phyloP scores from a whole-genome alignment of 2,113 vertebrate species.

The Rhinichthys klamathensis region DNA sequence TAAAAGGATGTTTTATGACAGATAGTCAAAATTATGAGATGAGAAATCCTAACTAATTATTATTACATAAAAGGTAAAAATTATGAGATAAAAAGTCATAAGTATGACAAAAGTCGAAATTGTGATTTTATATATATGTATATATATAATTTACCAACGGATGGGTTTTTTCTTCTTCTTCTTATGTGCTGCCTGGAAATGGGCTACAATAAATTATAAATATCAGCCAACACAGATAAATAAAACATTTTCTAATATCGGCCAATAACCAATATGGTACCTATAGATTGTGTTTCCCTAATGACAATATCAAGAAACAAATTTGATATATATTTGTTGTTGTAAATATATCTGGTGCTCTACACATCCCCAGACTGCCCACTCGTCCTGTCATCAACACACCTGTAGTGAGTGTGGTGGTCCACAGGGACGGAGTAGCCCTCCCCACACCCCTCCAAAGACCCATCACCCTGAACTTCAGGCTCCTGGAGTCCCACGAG shows the following conservation, averaged over 20 bases:
- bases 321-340: too few species aligned
- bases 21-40: background rate
- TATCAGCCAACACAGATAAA: background rate
- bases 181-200: too few species aligned
- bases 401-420: conserved; percentile 79
- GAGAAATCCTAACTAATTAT: background rate
- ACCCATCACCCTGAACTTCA: conserved; percentile 79
- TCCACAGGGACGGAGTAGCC: conserved; percentile 73
- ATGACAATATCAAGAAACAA: background rate
- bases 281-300: background rate
- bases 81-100: background rate
- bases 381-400: conserved; percentile 86
- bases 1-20: background rate
- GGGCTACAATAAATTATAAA: background rate
- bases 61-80: background rate
- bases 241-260: background rate
- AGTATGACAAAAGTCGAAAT: background rate
- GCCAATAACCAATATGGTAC: background rate
- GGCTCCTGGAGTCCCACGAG: conserved; percentile 83
- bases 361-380: conserved; percentile 75
- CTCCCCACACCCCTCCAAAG: conserved; percentile 67
- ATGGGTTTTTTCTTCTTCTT: too few species aligned
- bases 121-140: too few species aligned
- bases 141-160: too few species aligned
- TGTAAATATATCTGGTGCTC: background rate